These are phyloP conservation scores for Ploceus nigricollis DNA, from an alignment of 2,113 vertebrate species.

Conservation along the genomic window DNA sequence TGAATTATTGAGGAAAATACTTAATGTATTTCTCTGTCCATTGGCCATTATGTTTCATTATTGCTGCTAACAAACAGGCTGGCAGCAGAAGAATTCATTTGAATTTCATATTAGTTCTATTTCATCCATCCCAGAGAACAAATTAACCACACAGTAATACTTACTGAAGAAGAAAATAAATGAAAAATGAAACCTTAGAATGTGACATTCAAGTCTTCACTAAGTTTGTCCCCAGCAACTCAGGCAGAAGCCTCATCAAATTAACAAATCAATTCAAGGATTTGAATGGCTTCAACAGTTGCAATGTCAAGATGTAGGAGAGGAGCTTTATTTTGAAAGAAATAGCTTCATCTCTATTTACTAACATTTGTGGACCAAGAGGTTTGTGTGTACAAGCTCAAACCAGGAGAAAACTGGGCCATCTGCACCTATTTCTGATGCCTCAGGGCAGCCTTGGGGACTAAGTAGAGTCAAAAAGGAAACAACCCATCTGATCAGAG, in stretches of 20 bases:
- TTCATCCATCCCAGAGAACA: constrained; percentile 25
- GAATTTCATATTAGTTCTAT: constrained; percentile 46
- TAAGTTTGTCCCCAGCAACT: not conserved
- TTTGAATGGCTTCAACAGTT: not conserved
- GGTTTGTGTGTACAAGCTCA: not conserved
- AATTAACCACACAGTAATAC: constrained; percentile 19
- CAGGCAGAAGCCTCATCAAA: not conserved
- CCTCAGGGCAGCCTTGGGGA: not conserved
- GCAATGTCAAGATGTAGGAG: not conserved
- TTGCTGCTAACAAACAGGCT: constrained; percentile 38
- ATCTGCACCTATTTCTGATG: not conserved
- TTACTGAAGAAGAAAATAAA: constrained; percentile 36
- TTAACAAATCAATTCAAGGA: not conserved
- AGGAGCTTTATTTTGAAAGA: not conserved
- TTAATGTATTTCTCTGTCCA: not conserved
- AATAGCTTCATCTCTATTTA: not conserved
- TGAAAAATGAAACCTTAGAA: not conserved
- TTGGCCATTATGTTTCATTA: constrained; percentile 22
- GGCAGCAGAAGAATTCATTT: constrained; percentile 10
- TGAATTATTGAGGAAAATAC: not conserved
- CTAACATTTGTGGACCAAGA: not conserved
- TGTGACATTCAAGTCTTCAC: not conserved
- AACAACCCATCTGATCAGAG: not conserved
- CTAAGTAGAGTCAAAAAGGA: not conserved
- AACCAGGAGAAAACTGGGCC: not conserved